Base-by-base conservation (phyloP, 2,888 invertebrate species). In the Crioceris asparagi region DNA sequence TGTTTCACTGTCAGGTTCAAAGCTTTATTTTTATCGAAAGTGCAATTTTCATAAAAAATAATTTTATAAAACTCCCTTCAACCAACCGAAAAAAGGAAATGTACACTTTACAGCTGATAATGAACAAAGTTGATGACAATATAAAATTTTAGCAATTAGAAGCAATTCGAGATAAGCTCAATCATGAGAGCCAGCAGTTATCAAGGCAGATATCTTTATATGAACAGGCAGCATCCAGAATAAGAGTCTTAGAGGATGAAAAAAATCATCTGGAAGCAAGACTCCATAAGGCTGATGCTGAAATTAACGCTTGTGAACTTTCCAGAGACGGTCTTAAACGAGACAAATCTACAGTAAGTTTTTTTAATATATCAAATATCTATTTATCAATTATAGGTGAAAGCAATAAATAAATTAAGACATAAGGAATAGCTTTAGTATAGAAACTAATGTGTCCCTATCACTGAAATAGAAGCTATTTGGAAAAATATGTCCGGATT, bases 201-300 rank as follows among this genome's bases (percentile, higher is more conserved):
- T 78, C 72, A 53, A 71, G 74, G 43, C 77, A 77, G 52, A 75
- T 74, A 50, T 81, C 75, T 54, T 64, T 74, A 45, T 77, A 72
- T 57, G 82, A 74, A 49, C 77, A 72, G 61, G 77, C 75, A 1
- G 72, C 72, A 16, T 66, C 70, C 4, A 69, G 78, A 32, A 70
- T 80, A 16, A 70, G 83, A 33, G 70, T 72, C 35, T 64, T 83
- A n/a, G 83, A 86, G 49, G 79, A 80, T 36, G 87, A 90, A 53
- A 76, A 83, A 45, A 71, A 75, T 32, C 74, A 79, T 47, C 64
- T 87, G 16, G 83, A 85, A 50, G 71, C 76, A 32, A 76, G 83
- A 42, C 67, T 91, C 38, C 80, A 84, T 53, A 84, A 85, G 55
- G 68, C 80, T 11, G 87, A 90, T 53, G 72, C 79, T 0, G 91